Base-by-base conservation (phyloP, 2,113 vertebrate species). In the Junco hyemalis region DNA sequence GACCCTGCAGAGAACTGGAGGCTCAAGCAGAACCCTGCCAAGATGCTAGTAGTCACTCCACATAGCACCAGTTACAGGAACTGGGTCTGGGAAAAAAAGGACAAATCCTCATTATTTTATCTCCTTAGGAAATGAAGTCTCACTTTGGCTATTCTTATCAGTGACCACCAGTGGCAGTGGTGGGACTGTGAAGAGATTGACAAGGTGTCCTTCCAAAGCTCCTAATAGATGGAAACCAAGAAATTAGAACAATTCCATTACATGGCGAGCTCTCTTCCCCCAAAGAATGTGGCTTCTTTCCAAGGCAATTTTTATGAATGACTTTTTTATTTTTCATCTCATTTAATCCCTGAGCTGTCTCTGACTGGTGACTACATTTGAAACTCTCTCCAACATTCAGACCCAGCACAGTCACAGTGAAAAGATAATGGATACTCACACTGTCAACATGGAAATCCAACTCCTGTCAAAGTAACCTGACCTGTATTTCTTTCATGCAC, bases 1-100 rank as follows among this genome's bases (percentile, higher is more conserved):
- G 22, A 36, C 6, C 35, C 26, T 8, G 0, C 11, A 28, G n/a
- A 70, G 66, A 64, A 9, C 4, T 1, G 2, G 28, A 70, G 29
- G 35, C 11, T 79, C 54, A 9, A 88, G 38, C 24, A 73, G 35
- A 20, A n/a, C 9, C 8, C 29, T 38, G 12, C 21, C 44, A 64
- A 48, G 42, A 45, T 48, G 12, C 3, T 40, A 56, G 22, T 7
- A 33, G 13, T 54, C n/a, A 29, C 24, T n/a, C 42, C 6, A 6
- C 29, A 9, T 17, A 57, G 12, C 24, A 20, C 5, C 29, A 78
- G 0, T n/a, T 56, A 36, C 12, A 45, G 31, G 51, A 81, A 59
- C 8, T 4, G 7, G 1, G 18, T 54, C 38, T n/a, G 25, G 35
- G 3, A 3, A 9, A 26, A 76, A 81, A 79, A 35, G 9, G 11